Evolutionary conservation across 2,888 invertebrate species (phyloP), one percentile per base, ranked within the genome.

Genomic region (Podotricha telesiphe): DNA sequence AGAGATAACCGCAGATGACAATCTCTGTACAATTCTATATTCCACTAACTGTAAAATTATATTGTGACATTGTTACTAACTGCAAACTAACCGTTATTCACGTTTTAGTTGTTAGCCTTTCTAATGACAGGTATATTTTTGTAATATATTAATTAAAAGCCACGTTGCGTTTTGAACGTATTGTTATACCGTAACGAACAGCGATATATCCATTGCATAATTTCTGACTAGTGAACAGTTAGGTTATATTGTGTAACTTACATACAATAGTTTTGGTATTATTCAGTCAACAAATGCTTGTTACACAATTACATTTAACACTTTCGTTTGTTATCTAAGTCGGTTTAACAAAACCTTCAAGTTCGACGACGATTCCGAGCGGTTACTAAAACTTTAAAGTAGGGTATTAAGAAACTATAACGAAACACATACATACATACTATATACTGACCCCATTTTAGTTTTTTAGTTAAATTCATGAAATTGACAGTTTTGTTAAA

Each of bases 291-390:
- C 77, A 82, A 79, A 82, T 80, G 74, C 19, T 71, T 76, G 74
- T 88, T 88, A 79, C 84, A 79, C 80, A 89, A 89, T 80, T 81
- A 71, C 83, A 85, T 84, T 83, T 80, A 83, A 82, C 83, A 85
- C 88, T 89, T 89, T 86, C 86, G 73, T 85, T 79, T 76, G 84
- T 88, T 88, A 88, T 87, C 87, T 87, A 88, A 88, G 85, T 82
- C 79, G 62, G 73, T 65, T 80, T 83, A 81, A 82, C 79, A 80
- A 80, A 81, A 82, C 77, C 79, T 77, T 79, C 78, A 77, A 80
- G 76, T 79, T 80, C 79, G 84, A 82, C 80, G 83, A 73, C 80
- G 80, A 84, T 86, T 80, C 73, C 68, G 76, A 78, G 72, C 66
- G 73, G 74, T 77, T 75, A 78, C 74, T 75, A 79, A 78, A 67